Percentiles rank a stretch among this genome's conserved stretches.
These are phyloP conservation scores for Galerucella calmariensis DNA, from an alignment of 2,888 invertebrate species.

Conservation along the genomic window DNA sequence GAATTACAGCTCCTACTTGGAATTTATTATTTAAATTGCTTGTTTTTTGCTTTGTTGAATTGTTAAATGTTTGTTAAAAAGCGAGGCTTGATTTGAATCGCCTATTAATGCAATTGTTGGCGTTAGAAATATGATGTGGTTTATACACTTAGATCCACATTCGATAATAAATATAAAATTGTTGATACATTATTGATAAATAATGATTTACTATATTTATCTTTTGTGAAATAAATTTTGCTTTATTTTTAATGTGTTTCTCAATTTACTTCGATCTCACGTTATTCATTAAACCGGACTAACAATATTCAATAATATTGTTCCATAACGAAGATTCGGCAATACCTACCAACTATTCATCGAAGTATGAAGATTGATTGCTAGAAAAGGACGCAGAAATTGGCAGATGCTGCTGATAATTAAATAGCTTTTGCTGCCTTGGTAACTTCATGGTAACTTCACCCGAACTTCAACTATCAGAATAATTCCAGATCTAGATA, in stretches of 20 bases:
- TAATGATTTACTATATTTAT: slow-evolving; percentile 33
- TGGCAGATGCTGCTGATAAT: too few species aligned
- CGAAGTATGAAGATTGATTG: too few species aligned
- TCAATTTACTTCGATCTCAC: background rate
- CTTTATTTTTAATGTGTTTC: slow-evolving; percentile 40
- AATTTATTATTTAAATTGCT: background rate
- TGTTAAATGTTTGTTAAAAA: background rate
- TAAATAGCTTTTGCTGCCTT: too few species aligned
- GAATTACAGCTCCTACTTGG: too few species aligned
- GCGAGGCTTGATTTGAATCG: slow-evolving; percentile 13
- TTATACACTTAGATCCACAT: slow-evolving; percentile 32
- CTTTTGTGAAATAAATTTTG: slow-evolving; percentile 41
- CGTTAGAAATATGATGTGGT: slow-evolving; percentile 32
- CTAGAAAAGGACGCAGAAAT: too few species aligned
- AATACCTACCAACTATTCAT: too few species aligned
- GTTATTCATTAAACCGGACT: too few species aligned
- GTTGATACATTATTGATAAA: slow-evolving; percentile 25
- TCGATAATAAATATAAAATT: slow-evolving; percentile 23
- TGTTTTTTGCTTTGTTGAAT: background rate
- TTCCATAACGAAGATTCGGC: too few species aligned
- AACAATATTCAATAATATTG: too few species aligned
- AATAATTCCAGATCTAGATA: too few species aligned
- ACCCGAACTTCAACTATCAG: too few species aligned
- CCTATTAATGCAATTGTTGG: slow-evolving; percentile 24
- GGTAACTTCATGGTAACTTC: too few species aligned